Conservation (phyloP, 2,888 invertebrate genomes). For the Dasysyrphus tricinctus region DNA sequence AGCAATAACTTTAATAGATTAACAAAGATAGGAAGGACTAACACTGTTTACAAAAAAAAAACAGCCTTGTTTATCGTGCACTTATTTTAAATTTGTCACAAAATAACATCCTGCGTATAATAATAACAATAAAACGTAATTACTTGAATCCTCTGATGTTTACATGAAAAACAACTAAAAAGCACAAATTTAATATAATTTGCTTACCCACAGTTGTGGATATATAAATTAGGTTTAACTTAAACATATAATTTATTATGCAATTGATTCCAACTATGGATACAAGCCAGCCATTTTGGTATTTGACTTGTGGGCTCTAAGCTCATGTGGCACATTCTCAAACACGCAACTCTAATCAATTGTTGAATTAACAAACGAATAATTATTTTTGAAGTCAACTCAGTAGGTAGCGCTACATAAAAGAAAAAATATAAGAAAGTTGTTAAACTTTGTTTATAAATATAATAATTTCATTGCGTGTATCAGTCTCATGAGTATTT, state of each 20-base stretch:
- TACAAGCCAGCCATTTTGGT: background rate
- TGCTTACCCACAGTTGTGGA: background rate
- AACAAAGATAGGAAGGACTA: too few relatives aligned
- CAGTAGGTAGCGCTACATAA: too few relatives aligned
- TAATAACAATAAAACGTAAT: background rate
- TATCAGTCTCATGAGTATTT: constrained; percentile 27
- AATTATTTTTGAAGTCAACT: background rate
- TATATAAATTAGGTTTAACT: constrained; percentile 10
- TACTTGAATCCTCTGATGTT: background rate
- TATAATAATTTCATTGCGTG: constrained; percentile 21
- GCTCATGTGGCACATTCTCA: background rate
- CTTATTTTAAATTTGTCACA: background rate
- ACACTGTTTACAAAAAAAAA: too few relatives aligned
- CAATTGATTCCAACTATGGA: background rate
- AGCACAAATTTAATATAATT: background rate
- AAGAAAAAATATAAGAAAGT: background rate
- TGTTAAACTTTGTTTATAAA: constrained; percentile 11
- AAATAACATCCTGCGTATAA: background rate
- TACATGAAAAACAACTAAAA: background rate
- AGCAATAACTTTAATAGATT: too few relatives aligned
- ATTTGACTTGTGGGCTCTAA: background rate
- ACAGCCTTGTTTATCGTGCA: too few relatives aligned
- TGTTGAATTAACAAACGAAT: constrained; percentile 10
- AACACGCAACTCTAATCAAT: constrained; percentile 22
- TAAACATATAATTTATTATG: constrained; percentile 3